Evolutionary conservation across 2,113 vertebrate species (phyloP).

Genomic region (Hippolais icterina): DNA sequence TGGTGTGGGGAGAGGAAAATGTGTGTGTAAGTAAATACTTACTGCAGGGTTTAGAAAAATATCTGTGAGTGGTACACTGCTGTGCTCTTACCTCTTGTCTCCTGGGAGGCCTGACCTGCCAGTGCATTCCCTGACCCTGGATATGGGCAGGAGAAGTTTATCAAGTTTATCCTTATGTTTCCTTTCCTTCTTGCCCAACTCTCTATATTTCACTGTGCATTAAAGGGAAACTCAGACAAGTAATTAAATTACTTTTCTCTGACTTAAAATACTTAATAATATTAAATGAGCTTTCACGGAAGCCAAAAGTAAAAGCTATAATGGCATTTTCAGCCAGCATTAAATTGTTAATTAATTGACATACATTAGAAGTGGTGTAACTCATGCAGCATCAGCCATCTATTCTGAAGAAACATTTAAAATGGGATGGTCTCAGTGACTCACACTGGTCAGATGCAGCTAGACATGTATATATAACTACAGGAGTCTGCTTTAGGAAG

Average conservation of each 20-base stretch:
- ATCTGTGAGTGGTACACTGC: not conserved
- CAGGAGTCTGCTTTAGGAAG: not conserved
- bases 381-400: not conserved
- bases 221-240: not conserved
- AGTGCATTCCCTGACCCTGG: not conserved
- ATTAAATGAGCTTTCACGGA: conserved; percentile 28
- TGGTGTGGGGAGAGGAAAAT: not conserved
- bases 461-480: not conserved
- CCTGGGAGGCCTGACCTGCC: not conserved
- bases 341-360: conserved; percentile 38
- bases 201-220: not conserved
- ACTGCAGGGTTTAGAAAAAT: not conserved
- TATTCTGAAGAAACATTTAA: not conserved
- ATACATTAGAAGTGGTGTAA: not conserved
- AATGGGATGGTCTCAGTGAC: not conserved
- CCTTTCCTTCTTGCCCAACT: not conserved
- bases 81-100: not conserved
- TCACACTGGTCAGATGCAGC: not conserved
- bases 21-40: not conserved
- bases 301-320: conserved; percentile 4
- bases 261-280: conserved; percentile 5
- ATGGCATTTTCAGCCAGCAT: not conserved
- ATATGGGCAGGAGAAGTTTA: not conserved
- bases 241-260: conserved; percentile 30
- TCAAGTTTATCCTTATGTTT: not conserved